Evolutionary conservation across 2,113 vertebrate genomes (phyloP), one percentile per base, ranked within the genome.

Genomic region (Lampris incognitus): DNA sequence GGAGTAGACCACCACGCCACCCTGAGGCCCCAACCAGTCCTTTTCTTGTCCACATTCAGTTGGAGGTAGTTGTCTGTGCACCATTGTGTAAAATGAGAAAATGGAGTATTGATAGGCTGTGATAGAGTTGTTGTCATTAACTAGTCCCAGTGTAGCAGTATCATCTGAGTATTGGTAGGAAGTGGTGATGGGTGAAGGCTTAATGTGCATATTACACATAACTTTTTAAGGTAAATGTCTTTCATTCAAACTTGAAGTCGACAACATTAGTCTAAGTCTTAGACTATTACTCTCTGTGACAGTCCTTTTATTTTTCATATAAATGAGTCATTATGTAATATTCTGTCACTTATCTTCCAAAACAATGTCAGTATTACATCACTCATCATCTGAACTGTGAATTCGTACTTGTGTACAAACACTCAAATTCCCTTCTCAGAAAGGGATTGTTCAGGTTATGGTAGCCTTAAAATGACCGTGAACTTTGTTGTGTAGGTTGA

Each of bases 241-340:
- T 87, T 74, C 71, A 84, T 60, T 78, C 65, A 82, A 86, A 87
- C 75, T 84, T 77, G 49, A 86, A 87, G 83, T 77, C 49, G 80
- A 74, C 82, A 36, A 69, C 81, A 55, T 83, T 57, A 83, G 65
- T 66, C 77, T 83, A 83, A 78, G 82, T 74, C 68, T 58, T 52
- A 38, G n/a, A 81, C 69, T 72, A 72, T 83, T 87, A 69, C 80
- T 82, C 72, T 81, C 76, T 37, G 42, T 72, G 76, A 70, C 76
- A n/a, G 69, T 38, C 63, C 57, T 50, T 79, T 86, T 74, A 85
- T 84, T 82, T 72, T 81, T 46, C 79, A 56, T 72, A 82, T 87
- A 84, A 91, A 89, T 77, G 67, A 83, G 66, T 7, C 44, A 74
- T 91, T 87, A 90, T 59, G 68, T 90, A 85, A 92, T 83, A 81